Conservation (phyloP, 2,113 vertebrate species). For the Phycodurus eques region DNA sequence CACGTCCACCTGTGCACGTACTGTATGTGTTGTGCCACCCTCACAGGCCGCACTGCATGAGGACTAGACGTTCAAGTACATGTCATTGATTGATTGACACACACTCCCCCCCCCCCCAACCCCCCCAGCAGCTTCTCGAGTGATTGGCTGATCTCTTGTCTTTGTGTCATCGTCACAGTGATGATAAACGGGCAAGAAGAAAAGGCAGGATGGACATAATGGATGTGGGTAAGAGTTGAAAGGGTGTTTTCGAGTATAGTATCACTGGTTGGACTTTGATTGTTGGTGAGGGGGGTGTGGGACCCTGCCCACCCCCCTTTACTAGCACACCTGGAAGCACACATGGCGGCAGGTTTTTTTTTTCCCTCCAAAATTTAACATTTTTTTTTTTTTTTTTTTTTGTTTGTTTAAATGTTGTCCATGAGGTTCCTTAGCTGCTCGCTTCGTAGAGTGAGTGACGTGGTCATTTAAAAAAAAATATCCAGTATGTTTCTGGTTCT, state of each 20-base stretch:
- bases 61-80: constrained; percentile 56
- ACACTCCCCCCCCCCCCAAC: constrained; percentile 34
- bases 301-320: not conserved
- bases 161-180: constrained; percentile 13
- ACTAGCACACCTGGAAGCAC: constrained; percentile 31
- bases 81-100: constrained; percentile 50
- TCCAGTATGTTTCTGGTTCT: constrained; percentile 65
- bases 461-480: constrained; percentile 54
- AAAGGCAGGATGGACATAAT: constrained; percentile 14
- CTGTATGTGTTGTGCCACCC: constrained; percentile 50
- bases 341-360: constrained; percentile 38
- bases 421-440: constrained; percentile 67
- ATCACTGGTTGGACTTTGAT: constrained; percentile 54
- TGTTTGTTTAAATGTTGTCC: constrained; percentile 56
- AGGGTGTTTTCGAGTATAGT: constrained; percentile 24
- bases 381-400: constrained; percentile 28
- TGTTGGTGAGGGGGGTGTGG: not conserved
- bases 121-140: constrained; percentile 36
- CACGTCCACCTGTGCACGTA: constrained; percentile 54
- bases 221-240: not conserved
- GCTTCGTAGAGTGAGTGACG: constrained; percentile 67
- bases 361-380: not conserved
- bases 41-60: constrained; percentile 57
- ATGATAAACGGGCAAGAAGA: constrained; percentile 48
- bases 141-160: constrained; percentile 39